Evolutionary conservation across 2,113 vertebrate species (phyloP), one percentile per base, ranked within the genome.

Genomic region (Chlamydotis undulata): DNA sequence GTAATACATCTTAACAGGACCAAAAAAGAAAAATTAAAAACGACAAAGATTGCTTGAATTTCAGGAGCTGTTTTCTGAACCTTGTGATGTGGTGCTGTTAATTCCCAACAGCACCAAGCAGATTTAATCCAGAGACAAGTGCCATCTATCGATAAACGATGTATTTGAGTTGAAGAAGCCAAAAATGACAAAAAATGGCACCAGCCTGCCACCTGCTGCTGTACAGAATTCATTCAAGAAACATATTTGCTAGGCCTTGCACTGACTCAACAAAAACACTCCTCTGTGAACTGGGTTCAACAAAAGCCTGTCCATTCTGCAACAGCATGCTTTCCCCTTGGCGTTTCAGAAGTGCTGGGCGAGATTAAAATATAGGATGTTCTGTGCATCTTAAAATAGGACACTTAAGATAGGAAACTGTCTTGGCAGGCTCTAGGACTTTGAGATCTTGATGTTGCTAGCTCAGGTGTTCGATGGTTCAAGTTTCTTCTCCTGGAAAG

Each of bases 181-280:
- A 19, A 22, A 60, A 14, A 18, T 4, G 23, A 63, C 25, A 67
- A 73, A 76, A 93, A 49, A 41, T 63, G 74, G 80, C 53, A 35
- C 33, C 88, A 94, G 74, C n/a, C 95, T 96, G 98, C 97, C 98
- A 95, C 60, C 98, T 98, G 95, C 95, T 77, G 70, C 71, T 60
- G 21, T 12, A 29, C 17, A 60, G 75, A 83, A 94, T 91, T 60
- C 90, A 85, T 94, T 56, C 87, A 57, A 11, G 23, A 50, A 79
- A 41, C 8, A 0, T 17, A 4, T 39, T 67, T 68, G 28, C 23
- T 17, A 12, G 65, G 50, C 52, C 26, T 65, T 18, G 13, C 4
- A 37, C 63, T 11, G 64, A 25, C 25, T 53, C 57, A 19, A 35
- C 39, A 81, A 19, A 68, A 55, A 3, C 17, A 7, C 13, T 7